A percentile compares a stretch with the other conserved stretches of the same genome.
Conservation (phyloP, 2,113 vertebrate species). For the Halichoerus grypus region DNA sequence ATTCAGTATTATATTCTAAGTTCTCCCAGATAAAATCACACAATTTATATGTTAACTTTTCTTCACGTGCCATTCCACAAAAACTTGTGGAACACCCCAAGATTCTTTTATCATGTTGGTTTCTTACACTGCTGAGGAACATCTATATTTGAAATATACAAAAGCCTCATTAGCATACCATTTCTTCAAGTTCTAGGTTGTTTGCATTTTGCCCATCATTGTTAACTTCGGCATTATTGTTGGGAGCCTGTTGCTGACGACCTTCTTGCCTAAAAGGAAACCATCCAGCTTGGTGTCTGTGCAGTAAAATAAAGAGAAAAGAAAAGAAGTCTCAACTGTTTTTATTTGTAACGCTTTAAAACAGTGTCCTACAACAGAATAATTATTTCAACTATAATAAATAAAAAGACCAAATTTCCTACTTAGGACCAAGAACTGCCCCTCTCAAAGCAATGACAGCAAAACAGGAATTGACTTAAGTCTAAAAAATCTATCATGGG, state of each 20-base stretch:
- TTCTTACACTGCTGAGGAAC: neutral
- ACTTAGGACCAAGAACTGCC: neutral
- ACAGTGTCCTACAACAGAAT: neutral
- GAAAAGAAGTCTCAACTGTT: slow-evolving; percentile 7
- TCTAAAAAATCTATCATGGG: neutral
- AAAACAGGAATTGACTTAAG: neutral
- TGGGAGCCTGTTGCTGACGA: slow-evolving; percentile 87
- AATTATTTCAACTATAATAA: neutral
- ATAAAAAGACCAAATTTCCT: neutral
- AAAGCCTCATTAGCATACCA: slow-evolving; percentile 87
- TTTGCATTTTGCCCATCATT: slow-evolving; percentile 90
- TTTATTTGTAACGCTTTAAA: slow-evolving; percentile 4
- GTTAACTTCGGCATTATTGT: slow-evolving; percentile 90
- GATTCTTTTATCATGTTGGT: neutral
- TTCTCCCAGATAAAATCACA: slow-evolving; percentile 1
- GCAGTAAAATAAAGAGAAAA: slow-evolving; percentile 73
- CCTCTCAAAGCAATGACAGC: neutral
- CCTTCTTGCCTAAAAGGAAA: slow-evolving; percentile 96
- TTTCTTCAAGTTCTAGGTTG: slow-evolving; percentile 93
- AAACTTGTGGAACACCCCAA: neutral
- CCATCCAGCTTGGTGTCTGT: slow-evolving; percentile 97
- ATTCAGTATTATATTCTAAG: neutral
- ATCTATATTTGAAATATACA: neutral
- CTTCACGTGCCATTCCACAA: neutral
- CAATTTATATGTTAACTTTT: neutral